Base-by-base conservation (phyloP, 2,888 invertebrate species). In the Serripes groenlandicus region DNA sequence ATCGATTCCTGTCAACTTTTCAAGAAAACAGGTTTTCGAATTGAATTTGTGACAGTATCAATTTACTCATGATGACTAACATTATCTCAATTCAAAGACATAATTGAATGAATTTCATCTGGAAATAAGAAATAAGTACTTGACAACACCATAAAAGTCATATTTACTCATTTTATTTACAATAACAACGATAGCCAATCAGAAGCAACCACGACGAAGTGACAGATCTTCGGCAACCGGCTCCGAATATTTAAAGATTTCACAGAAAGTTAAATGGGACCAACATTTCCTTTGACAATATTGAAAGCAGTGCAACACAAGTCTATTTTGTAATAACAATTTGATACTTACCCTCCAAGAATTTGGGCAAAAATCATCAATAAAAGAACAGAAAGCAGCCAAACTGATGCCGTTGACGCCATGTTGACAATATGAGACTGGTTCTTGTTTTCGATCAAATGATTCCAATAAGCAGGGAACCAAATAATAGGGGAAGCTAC, bases 291-390 rank as follows among this genome's bases (percentile, higher is more conserved):
- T 3, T 3, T 23, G 23, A 11, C 26, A 42, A 3, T 26, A 28
- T 1, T 42, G 3, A 1, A 26, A 7, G 4, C 28, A 42, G 26
- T 11, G 26, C 37, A 28, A 26, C 23, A 42, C 28, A 49, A 3
- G 2, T 49, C 49, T 15, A 5, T 49, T 21, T 5, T 1, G 7
- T 3, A 5, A 2, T 21, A 49, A 49, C 21, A 15, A 5, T 49
- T 15, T n/a, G 3, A 0, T 1, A 69, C 76, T 28, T 70, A 87
- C 87, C 87, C 87, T 58, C 78, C 83, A 56, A 87, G 49, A 56
- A 71, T 76, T 80, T 83, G 58, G 0, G 76, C 71, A 52, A 82
- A 80, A 73, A 87, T 42, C 18, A 78, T 34, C 21, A 83, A 87
- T 79, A 87, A 69, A 35, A 52, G 52, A n/a, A 80, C n/a, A 3